phyloP scores from a whole-genome alignment of 92 coral and sea anemone species.

The Phenganax subtilis region DNA sequence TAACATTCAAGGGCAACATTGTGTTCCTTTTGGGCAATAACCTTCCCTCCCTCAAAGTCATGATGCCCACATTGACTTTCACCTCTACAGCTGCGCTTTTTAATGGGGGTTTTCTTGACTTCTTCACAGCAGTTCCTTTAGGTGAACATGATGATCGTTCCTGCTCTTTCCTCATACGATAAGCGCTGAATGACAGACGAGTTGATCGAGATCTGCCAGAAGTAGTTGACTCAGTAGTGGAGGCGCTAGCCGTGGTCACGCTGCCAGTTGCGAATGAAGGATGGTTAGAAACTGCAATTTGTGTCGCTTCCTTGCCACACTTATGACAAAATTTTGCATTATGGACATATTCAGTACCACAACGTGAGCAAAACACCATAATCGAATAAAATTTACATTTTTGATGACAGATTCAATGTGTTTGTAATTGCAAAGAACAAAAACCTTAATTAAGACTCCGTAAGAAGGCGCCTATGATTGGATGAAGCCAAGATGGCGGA shows the following conservation, averaged over 20 bases:
- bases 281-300: not conserved
- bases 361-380: slow-evolving; percentile 1
- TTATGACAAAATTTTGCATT: not conserved
- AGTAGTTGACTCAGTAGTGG: not conserved
- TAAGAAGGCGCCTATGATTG: too few species aligned
- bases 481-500: too few species aligned
- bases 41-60: not conserved
- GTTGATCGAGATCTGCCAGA: not conserved
- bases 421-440: too few species aligned
- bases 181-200: slow-evolving; percentile 4
- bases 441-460: too few species aligned
- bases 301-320: not conserved
- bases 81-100: not conserved
- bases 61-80: not conserved
- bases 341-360: slow-evolving; percentile 4
- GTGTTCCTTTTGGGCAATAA: not conserved
- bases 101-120: not conserved
- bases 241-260: not conserved
- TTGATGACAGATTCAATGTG: not conserved
- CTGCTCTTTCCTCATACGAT: not conserved
- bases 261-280: not conserved
- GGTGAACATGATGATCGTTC: not conserved
- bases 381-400: not conserved
- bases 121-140: not conserved
- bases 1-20: not conserved